These are phyloP conservation scores for Drosophila cognata DNA, from an alignment of 2,888 invertebrate species.

Conservation along the genomic window DNA sequence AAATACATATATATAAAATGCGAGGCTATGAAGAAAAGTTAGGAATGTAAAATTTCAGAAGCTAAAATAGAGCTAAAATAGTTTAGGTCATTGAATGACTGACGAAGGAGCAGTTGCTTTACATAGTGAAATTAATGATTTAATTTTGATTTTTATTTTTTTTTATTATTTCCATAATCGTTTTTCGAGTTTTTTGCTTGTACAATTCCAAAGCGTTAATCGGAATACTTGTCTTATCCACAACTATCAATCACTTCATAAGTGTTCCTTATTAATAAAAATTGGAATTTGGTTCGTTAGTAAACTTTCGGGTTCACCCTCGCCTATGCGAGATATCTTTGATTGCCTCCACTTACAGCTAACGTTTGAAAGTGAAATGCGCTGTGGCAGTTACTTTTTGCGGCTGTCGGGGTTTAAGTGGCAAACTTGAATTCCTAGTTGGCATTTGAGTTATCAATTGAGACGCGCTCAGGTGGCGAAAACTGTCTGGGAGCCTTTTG, in stretches of 20 bases:
- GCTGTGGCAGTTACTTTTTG: slow-evolving; percentile 49
- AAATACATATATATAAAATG: background rate
- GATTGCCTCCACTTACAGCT: slow-evolving; percentile 5
- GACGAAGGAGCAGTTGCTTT: background rate
- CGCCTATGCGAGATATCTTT: background rate
- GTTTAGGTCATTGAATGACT: background rate
- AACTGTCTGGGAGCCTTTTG: slow-evolving; percentile 28
- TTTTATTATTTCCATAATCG: background rate
- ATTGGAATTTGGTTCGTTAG: background rate
- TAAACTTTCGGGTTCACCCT: background rate
- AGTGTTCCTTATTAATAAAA: background rate
- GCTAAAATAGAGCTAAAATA: background rate
- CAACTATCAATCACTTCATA: background rate
- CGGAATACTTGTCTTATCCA: background rate
- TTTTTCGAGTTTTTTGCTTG: background rate
- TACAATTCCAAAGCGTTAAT: background rate
- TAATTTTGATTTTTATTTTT: background rate
- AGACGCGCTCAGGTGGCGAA: slow-evolving; percentile 43
- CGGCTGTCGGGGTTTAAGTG: slow-evolving; percentile 53
- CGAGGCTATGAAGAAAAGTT: background rate
- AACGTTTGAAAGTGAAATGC: slow-evolving; percentile 54
- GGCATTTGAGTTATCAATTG: slow-evolving; percentile 73
- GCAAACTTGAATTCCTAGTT: slow-evolving; percentile 22
- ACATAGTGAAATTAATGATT: background rate
- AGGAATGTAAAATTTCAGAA: background rate